Evolutionary conservation across 2,797 vertebrate species (phyloP).

Genomic region (Ciconia nigra): DNA sequence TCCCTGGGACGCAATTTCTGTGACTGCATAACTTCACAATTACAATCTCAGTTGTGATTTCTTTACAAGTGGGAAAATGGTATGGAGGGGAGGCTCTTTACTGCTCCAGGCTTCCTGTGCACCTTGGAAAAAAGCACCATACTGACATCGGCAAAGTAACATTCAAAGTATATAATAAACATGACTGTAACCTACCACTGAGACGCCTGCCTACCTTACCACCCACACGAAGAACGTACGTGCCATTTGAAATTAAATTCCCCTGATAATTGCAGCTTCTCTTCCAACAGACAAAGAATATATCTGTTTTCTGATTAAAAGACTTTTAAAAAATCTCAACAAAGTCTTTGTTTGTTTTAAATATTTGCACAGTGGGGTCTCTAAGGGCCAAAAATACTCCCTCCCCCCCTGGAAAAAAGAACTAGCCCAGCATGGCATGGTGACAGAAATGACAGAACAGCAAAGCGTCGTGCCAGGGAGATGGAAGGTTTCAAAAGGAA

Average conservation of each 20-base stretch:
- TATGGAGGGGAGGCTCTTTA: background rate
- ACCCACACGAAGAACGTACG: background rate
- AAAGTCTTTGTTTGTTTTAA: constrained; percentile 39
- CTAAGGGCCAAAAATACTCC: background rate
- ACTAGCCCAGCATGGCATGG: background rate
- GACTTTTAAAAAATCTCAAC: background rate
- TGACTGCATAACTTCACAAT: constrained; percentile 9
- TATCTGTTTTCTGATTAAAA: constrained; percentile 49
- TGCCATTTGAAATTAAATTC: constrained; percentile 19
- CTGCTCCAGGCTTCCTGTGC: background rate
- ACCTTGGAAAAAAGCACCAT: background rate
- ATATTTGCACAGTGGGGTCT: background rate
- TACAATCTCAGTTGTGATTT: background rate
- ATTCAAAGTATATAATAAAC: constrained; percentile 38
- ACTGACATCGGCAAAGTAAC: constrained; percentile 16
- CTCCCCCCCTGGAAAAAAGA: background rate
- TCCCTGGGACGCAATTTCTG: background rate
- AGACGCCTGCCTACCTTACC: constrained; percentile 3
- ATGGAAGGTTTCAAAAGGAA: constrained; percentile 48
- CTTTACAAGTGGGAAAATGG: constrained; percentile 30
- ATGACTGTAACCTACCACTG: constrained; percentile 29
- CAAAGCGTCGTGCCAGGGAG: background rate
- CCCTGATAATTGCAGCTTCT: constrained; percentile 18
- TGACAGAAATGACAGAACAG: constrained; percentile 36
- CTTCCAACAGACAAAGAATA: constrained; percentile 29